Conservation (phyloP, 2,797 vertebrate genomes). For the Enteromius fasciolatus region DNA sequence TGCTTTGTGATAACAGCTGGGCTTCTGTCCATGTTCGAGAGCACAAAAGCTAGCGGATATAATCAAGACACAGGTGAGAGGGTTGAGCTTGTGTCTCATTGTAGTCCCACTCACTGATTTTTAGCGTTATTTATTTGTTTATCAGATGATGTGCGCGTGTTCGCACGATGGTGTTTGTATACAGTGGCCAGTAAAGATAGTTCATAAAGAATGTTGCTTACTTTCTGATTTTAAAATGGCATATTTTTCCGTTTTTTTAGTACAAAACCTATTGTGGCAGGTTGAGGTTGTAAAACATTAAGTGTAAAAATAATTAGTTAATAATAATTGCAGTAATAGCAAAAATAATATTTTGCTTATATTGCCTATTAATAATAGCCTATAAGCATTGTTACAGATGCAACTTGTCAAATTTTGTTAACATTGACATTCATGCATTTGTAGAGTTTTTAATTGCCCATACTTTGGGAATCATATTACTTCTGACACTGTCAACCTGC, state of each 20-base stretch:
- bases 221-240: background rate
- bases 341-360: background rate
- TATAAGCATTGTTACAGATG: background rate
- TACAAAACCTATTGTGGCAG: background rate
- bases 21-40: conserved; percentile 64
- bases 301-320: too few relatives aligned
- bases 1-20: conserved; percentile 64
- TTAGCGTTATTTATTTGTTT: background rate
- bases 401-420: background rate
- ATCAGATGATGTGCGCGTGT: background rate
- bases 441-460: background rate
- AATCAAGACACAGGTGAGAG: conserved; percentile 70
- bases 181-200: background rate
- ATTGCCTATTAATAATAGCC: background rate
- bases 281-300: too few relatives aligned
- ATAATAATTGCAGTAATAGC: background rate
- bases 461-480: background rate
- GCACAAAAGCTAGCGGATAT: conserved; percentile 56
- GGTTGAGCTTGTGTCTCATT: background rate
- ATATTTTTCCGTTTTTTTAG: background rate
- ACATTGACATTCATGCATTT: background rate
- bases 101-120: conserved; percentile 2
- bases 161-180: background rate
- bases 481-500: background rate
- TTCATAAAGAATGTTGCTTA: background rate